phyloP scores from a whole-genome alignment of 1,140 invertebrate species.

The Grapholita molesta region DNA sequence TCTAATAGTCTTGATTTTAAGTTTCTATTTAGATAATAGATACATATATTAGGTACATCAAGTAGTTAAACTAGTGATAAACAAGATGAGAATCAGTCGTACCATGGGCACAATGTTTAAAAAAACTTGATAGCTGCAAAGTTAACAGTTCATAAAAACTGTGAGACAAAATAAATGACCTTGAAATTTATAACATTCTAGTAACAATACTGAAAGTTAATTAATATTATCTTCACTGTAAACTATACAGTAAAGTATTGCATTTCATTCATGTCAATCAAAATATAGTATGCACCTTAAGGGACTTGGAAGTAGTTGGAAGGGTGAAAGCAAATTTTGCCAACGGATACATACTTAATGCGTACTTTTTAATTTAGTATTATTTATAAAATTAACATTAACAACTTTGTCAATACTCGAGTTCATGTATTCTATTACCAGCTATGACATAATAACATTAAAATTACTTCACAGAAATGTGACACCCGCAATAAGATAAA shows the following conservation, averaged over 20 bases:
- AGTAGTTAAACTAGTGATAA: no score
- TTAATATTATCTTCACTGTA: neutral
- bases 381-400: constrained; percentile 14
- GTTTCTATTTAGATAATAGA: no score
- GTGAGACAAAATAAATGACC: constrained; percentile 10
- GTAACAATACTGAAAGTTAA: neutral
- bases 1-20: no score
- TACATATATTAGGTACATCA: no score
- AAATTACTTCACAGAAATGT: constrained; percentile 61
- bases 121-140: no score
- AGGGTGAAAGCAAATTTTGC: neutral
- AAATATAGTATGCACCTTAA: neutral
- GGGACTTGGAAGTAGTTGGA: no score
- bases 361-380: neutral
- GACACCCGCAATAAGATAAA: constrained; percentile 46
- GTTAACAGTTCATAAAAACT: neutral
- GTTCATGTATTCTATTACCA: constrained; percentile 55
- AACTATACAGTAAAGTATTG: neutral
- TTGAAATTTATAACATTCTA: constrained; percentile 6
- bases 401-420: constrained; percentile 14
- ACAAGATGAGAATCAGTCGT: no score
- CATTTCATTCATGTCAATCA: neutral
- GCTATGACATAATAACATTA: constrained; percentile 72
- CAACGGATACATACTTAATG: neutral
- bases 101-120: no score